Evolutionary conservation across 2,888 invertebrate genomes (phyloP).

Genomic region (Resseliella maxima): DNA sequence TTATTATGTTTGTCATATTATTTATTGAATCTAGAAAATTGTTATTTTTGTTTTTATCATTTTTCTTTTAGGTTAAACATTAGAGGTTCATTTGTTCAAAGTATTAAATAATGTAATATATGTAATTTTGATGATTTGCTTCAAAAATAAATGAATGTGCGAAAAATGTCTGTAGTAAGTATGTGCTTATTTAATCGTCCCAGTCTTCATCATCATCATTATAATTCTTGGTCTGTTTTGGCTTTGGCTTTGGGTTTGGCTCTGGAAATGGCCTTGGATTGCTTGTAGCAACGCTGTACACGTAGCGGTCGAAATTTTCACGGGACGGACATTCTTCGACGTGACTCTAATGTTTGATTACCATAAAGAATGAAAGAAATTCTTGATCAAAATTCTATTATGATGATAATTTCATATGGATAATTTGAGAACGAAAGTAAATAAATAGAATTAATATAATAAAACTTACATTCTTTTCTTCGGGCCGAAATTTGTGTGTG

Average conservation of each 20-base stretch:
- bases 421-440: not conserved
- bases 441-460: not conserved
- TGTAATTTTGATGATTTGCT: no score
- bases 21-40: no score
- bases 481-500: constrained; percentile 70
- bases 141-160: no score
- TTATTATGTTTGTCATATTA: not conserved
- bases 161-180: no score
- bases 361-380: not conserved
- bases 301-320: constrained; percentile 12
- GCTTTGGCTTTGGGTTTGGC: not conserved
- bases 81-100: no score
- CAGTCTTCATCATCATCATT: constrained; percentile 42
- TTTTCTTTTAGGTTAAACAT: not conserved
- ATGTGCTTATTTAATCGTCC: constrained; percentile 30
- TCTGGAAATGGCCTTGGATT: no score
- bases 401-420: not conserved
- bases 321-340: constrained; percentile 60
- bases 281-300: not conserved
- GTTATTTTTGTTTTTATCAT: no score
- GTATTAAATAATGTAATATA: no score
- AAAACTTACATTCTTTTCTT: constrained; percentile 69
- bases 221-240: not conserved
- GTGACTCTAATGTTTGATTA: constrained; percentile 60
- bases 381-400: not conserved